Base-by-base conservation (phyloP, 2,888 invertebrate genomes). In the Erebia epiphron region DNA sequence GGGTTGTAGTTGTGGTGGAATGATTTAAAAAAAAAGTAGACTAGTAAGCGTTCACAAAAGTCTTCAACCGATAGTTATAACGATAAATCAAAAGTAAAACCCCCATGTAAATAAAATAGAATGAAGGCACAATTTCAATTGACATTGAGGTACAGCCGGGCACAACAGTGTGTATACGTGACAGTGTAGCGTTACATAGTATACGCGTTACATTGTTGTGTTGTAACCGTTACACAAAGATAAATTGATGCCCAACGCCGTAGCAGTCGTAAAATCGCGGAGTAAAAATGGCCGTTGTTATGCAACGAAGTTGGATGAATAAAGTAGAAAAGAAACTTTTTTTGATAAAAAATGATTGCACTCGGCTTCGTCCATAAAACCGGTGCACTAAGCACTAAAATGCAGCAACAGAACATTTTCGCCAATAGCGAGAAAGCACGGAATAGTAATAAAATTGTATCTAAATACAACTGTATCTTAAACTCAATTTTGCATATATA, bases 101-200 rank as follows among this genome's bases (percentile, higher is more conserved):
- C 4, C 11, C 16, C 3, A 60, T 43, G 41, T 43, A 46, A 43
- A 18, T 14, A 35, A 21, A 35, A 58, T 35, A 5, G 52, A 72
- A 75, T 60, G 57, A 70, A 54, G 58, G 63, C 43, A 58, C 66
- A 69, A 69, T 74, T 74, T 73, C 71, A 73, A 72, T 71, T 68
- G 71, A 58, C 70, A 66, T 72, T 67, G 70, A 57, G 43, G 73
- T 75, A 75, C 74, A 67, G 57, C 61, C 74, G 68, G 13, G 66
- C 62, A 65, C 70, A 68, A 69, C 73, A 70, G 70, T 75, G 74
- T 57, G n/a, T 57, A 26, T 9, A 35, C n/a, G 16, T 35, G 52
- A 54, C 61, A 61, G 11, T 46, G 46, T 46, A 11, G 13, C 46
- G 13, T 46, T 46, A 69, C 73, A 71, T 70, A 73, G 74, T 57